These are phyloP conservation scores for Eilema sororculum DNA, from an alignment of 2,888 invertebrate species.

Conservation along the genomic window DNA sequence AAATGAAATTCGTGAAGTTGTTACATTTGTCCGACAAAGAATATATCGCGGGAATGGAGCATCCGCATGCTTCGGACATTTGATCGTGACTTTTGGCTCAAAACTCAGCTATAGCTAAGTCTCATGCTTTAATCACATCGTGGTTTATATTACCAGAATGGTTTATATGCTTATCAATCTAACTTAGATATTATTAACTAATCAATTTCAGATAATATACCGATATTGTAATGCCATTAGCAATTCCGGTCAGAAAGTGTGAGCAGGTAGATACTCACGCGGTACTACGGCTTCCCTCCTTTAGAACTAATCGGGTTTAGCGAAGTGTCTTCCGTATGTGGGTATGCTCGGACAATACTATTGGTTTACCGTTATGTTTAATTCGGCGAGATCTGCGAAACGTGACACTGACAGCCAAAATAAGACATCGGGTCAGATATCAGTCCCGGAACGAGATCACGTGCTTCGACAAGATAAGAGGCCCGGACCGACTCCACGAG, in stretches of 20 bases:
- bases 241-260: constrained; percentile 31
- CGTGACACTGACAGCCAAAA: constrained; percentile 14
- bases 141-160: background rate
- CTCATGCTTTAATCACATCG: background rate
- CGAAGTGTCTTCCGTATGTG: constrained; percentile 30
- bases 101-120: background rate
- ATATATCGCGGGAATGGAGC: background rate
- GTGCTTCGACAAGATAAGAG: constrained; percentile 39
- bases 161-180: background rate
- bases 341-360: constrained; percentile 1
- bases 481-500: constrained; percentile 17
- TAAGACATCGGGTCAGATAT: constrained; percentile 29
- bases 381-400: background rate
- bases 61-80: background rate
- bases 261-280: constrained; percentile 16
- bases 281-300: constrained; percentile 57
- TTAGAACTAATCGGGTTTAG: constrained; percentile 60
- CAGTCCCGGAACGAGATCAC: constrained; percentile 40
- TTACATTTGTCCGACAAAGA: background rate
- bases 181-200: background rate
- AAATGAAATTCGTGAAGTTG: background rate
- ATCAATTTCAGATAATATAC: background rate
- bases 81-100: background rate
- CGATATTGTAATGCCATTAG: constrained; percentile 33
- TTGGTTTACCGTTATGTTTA: background rate